A percentile compares a stretch with the other conserved stretches of the same genome.
These are phyloP conservation scores for Prunella fulvescens DNA, from an alignment of 2,113 vertebrate genomes.

Conservation along the genomic window DNA sequence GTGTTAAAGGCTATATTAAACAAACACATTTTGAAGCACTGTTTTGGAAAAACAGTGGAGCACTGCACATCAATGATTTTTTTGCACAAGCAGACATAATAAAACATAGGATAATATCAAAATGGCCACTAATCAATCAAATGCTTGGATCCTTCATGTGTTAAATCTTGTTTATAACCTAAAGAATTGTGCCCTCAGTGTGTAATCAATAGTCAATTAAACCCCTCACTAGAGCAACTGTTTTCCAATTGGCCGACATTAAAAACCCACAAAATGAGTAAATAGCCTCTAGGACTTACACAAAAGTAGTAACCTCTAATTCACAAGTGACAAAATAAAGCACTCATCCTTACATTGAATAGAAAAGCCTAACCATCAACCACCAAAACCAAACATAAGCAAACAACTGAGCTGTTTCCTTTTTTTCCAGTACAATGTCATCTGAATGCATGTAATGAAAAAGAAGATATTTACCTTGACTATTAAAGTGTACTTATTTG, in stretches of 20 bases:
- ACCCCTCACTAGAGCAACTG: neutral
- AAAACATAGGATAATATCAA: neutral
- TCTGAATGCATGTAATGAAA: neutral
- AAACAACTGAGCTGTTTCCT: neutral
- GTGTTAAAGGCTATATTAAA: neutral
- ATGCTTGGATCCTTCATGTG: neutral
- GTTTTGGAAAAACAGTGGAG: neutral
- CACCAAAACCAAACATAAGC: neutral
- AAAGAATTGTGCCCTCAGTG: neutral
- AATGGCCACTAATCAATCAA: neutral
- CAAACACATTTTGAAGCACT: neutral
- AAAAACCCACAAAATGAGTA: neutral
- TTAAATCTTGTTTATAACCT: constrained; percentile 9
- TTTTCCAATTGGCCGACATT: neutral
- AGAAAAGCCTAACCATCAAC: neutral
- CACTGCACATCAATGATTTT: neutral
- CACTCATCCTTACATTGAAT: neutral
- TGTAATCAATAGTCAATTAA: constrained; percentile 24
- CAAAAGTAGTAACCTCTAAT: neutral
- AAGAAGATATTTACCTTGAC: neutral
- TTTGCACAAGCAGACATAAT: neutral
- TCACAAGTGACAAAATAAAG: neutral
- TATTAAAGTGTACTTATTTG: neutral
- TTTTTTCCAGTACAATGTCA: neutral
- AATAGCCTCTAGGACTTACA: neutral